phyloP scores from a whole-genome alignment of 1,140 invertebrate genomes.

The Eubasilissa regina region DNA sequence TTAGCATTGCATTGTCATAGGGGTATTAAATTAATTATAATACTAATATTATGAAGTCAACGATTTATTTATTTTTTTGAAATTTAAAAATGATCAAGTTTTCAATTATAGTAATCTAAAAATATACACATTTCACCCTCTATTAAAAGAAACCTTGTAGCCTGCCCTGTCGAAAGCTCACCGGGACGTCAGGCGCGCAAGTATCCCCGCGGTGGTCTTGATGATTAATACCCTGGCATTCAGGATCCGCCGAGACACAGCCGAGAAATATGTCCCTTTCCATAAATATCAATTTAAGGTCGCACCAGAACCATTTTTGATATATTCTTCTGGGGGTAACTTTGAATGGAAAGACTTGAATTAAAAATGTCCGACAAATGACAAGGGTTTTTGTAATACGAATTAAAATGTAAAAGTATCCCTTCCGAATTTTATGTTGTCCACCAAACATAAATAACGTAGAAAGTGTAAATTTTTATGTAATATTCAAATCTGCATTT shows the following conservation, averaged over 20 bases:
- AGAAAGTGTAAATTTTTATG: slow-evolving; percentile 15
- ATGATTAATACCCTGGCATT: slow-evolving; percentile 42
- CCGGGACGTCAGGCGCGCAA: slow-evolving; percentile 1
- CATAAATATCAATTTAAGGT: slow-evolving; percentile 60
- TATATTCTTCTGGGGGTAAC: slow-evolving; percentile 37
- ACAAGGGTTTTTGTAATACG: slow-evolving; percentile 56
- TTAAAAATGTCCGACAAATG: slow-evolving; percentile 53
- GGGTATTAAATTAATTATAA: no score
- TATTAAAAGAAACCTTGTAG: background rate
- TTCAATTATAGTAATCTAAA: no score
- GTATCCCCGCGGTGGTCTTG: slow-evolving; percentile 37
- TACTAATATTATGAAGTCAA: no score
- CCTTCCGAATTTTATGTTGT: slow-evolving; percentile 44
- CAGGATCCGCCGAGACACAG: slow-evolving; percentile 27
- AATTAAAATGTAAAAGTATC: slow-evolving; percentile 50
- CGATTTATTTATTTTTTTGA: no score
- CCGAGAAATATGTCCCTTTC: slow-evolving; percentile 52
- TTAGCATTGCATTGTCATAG: no score
- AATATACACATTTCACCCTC: no score
- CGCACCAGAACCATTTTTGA: slow-evolving; percentile 45
- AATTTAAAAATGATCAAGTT: no score
- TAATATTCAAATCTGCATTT: slow-evolving; percentile 24
- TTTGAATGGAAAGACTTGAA: slow-evolving; percentile 54
- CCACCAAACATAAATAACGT: slow-evolving; percentile 27
- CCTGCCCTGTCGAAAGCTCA: slow-evolving; percentile 5